Conservation (phyloP, 2,888 invertebrate genomes). For the Leucophora obtusa region DNA sequence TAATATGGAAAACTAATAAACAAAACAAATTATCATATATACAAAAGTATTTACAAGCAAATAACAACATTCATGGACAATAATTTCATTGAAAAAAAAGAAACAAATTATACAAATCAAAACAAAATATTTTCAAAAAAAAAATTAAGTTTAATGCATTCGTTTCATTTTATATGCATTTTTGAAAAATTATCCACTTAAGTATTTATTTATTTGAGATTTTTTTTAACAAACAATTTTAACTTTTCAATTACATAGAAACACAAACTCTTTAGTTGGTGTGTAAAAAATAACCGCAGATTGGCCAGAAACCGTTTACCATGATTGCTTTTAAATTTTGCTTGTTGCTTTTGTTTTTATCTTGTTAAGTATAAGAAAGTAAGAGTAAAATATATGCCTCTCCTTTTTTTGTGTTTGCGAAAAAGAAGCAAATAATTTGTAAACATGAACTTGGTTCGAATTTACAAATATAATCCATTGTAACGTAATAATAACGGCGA, state of each 20-base stretch:
- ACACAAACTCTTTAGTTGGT: background rate
- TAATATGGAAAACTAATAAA: too few relatives aligned
- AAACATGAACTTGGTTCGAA: slow-evolving; percentile 48
- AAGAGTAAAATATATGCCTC: slow-evolving; percentile 29
- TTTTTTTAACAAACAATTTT: background rate
- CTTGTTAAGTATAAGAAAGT: slow-evolving; percentile 33
- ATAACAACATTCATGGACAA: slow-evolving; percentile 26
- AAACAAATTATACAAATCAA: background rate
- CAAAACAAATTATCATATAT: slow-evolving; percentile 2
- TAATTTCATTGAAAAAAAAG: slow-evolving; percentile 2
- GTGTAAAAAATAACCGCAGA: background rate
- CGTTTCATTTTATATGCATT: background rate
- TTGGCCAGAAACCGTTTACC: slow-evolving; percentile 23
- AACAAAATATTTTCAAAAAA: background rate
- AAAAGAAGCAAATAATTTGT: slow-evolving; percentile 22
- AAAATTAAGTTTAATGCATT: background rate
- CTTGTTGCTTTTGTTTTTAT: background rate
- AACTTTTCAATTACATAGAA: too few relatives aligned
- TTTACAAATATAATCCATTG: background rate
- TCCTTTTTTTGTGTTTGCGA: slow-evolving; percentile 10
- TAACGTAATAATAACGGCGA: slow-evolving; percentile 36
- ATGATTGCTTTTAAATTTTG: background rate
- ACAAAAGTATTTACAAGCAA: slow-evolving; percentile 12
- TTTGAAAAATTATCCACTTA: slow-evolving; percentile 37
- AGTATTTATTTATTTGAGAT: slow-evolving; percentile 23